These are phyloP conservation scores for Drosophila mojavensis DNA, from an alignment of 1,140 invertebrate species.

Conservation along the genomic window DNA sequence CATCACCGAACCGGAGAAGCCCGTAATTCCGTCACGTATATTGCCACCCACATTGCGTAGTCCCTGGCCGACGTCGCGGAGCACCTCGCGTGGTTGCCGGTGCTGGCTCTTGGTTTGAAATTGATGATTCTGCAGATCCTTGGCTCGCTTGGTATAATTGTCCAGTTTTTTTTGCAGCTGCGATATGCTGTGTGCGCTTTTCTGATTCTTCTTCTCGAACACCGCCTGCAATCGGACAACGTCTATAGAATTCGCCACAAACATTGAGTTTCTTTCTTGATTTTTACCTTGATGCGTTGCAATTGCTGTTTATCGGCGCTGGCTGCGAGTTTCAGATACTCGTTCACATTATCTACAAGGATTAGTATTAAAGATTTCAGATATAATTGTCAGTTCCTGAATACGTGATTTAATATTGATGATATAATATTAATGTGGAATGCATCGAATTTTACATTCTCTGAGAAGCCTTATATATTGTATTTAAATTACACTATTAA, in stretches of 20 bases:
- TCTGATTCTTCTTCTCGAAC: slow-evolving; percentile 99
- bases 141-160: slow-evolving; percentile 92
- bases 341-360: slow-evolving; percentile 94
- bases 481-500: too few species aligned
- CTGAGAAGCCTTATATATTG: not conserved
- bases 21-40: slow-evolving; percentile 96
- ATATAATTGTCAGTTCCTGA: not conserved
- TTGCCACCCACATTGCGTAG: slow-evolving; percentile 97
- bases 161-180: slow-evolving; percentile 97
- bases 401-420: too few species aligned
- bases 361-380: not conserved
- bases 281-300: slow-evolving; percentile 91
- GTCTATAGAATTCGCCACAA: not conserved
- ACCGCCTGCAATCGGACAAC: slow-evolving; percentile 86
- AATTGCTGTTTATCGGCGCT: slow-evolving; percentile 97
- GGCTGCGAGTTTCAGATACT: slow-evolving; percentile 96
- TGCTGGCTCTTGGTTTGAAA: slow-evolving; percentile 85
- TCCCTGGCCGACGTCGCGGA: slow-evolving; percentile 97
- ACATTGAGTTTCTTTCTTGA: not conserved
- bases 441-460: too few species aligned
- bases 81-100: slow-evolving; percentile 93
- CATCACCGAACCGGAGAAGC: slow-evolving; percentile 96
- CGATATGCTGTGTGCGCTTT: slow-evolving; percentile 95
- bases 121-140: slow-evolving; percentile 84
- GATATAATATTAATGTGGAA: too few species aligned